Evolutionary conservation across 2,888 invertebrate genomes (phyloP), one percentile per base, ranked within the genome.

Genomic region (Notodonta ziczac): DNA sequence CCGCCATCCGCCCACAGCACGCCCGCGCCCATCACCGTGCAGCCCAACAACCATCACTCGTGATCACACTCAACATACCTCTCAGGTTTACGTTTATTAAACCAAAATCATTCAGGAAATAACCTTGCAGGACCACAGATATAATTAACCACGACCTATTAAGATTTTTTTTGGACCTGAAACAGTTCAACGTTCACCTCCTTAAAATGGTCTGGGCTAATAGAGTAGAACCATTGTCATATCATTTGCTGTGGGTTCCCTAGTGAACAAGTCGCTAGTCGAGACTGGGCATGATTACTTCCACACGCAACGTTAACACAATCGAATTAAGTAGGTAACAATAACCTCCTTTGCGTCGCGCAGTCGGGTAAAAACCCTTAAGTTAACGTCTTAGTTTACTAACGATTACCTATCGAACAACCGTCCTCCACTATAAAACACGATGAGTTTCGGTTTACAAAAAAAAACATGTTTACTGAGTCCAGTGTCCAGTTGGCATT

Each of bases 21-120:
- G 5, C 90, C 91, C 0, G 83, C 83, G 4, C 87, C 91, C 60
- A 89, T 93, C 79, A 92, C 91, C 42, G 93, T 93, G 46, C 93
- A 93, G 66, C 93, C 93, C 5, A 90, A 85, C 5, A 90, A 85
- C 73, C 82, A 87, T 66, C 86, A 84, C 63, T 76, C 88, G 61
- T 88, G 82, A 88, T 66, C 67, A 56, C 42, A 58, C 6, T 56
- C 52, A 60, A n/a, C 48, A 16, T 56, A 53, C 0, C 5, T 42
- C 42, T 9, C 4, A 42, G 10, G 42, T n/a, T 46, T 46, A 10
- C 4, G 5, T 46, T 46, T 46, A 46, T 13, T 4, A n/a, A 46
- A 4, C 46, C 46, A 4, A n/a, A n/a, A 42, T 42, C 4, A 9
- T 42, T 42, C 10, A 42, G 42, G 10, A 1, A 9, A 4, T 42